These are phyloP conservation scores for Sylvia borin DNA, from an alignment of 2,797 vertebrate species.

Conservation along the genomic window DNA sequence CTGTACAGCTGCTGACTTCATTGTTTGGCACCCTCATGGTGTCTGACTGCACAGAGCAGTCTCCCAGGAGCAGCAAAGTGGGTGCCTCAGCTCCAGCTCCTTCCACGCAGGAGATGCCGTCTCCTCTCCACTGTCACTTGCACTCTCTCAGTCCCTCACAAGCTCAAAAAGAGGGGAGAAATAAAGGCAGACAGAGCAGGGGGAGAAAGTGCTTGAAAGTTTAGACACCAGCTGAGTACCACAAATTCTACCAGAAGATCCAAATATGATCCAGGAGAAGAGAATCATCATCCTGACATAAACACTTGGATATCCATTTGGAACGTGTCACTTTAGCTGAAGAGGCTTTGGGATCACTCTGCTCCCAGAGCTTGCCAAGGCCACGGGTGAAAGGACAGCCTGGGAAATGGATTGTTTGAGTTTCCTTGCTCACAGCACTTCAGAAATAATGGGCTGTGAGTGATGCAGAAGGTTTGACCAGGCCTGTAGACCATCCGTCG, in stretches of 20 bases:
- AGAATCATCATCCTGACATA: background rate
- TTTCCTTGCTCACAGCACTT: slow-evolving; percentile 11
- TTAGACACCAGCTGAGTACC: background rate
- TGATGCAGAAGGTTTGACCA: background rate
- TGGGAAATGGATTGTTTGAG: slow-evolving; percentile 16
- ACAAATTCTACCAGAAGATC: background rate
- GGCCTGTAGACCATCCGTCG: background rate
- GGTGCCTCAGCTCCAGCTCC: background rate
- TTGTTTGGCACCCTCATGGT: background rate
- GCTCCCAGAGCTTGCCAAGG: background rate
- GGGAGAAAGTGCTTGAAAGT: background rate
- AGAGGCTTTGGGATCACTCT: background rate
- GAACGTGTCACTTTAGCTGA: background rate
- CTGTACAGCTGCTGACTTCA: background rate
- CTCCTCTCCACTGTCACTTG: background rate
- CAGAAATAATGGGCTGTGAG: slow-evolving; percentile 38
- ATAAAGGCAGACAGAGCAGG: background rate
- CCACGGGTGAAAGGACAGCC: slow-evolving; percentile 19
- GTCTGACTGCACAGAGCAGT: background rate
- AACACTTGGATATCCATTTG: background rate
- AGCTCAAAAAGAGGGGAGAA: background rate
- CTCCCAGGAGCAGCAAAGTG: background rate
- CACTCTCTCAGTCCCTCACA: background rate
- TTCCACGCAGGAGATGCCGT: background rate
- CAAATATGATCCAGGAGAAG: background rate